Evolutionary conservation across 2,888 invertebrate species (phyloP).

Genomic region (Oligia latruncula): DNA sequence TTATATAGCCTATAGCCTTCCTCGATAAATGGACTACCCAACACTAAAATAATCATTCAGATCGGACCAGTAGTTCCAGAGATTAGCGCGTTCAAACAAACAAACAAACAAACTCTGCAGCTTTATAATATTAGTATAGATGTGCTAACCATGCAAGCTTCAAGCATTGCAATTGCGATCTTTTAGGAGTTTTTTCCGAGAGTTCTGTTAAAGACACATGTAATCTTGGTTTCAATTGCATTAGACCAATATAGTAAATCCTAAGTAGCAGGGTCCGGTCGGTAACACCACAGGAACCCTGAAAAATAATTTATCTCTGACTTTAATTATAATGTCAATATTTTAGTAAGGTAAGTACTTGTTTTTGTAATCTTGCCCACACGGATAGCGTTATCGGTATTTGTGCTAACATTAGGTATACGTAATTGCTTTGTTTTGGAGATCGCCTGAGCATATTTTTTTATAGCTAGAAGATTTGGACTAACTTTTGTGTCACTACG

Average conservation of each 20-base stretch:
- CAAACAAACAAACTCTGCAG: no score
- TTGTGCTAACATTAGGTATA: conserved; percentile 51
- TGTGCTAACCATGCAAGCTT: neutral
- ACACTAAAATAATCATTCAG: no score
- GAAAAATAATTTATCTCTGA: conserved; percentile 57
- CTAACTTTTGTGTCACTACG: conserved; percentile 13
- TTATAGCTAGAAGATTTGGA: conserved; percentile 26
- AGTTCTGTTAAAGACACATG: neutral
- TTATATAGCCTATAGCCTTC: no score
- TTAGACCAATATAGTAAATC: neutral
- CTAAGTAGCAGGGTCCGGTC: no score
- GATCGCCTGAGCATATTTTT: conserved; percentile 36
- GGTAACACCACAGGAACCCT: conserved; percentile 3
- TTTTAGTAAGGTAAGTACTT: conserved; percentile 60
- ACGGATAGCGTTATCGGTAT: conserved; percentile 68
- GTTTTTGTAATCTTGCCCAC: conserved; percentile 66
- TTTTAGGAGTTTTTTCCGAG: neutral
- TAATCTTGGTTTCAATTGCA: neutral
- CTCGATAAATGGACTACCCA: no score
- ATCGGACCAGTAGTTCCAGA: no score
- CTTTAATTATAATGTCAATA: conserved; percentile 73
- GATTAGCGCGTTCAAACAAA: no score
- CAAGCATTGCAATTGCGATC: neutral
- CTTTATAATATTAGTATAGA: no score
- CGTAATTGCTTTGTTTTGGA: conserved; percentile 58